Conservation (phyloP, 2,113 vertebrate species). For the Thunnus maccoyii region DNA sequence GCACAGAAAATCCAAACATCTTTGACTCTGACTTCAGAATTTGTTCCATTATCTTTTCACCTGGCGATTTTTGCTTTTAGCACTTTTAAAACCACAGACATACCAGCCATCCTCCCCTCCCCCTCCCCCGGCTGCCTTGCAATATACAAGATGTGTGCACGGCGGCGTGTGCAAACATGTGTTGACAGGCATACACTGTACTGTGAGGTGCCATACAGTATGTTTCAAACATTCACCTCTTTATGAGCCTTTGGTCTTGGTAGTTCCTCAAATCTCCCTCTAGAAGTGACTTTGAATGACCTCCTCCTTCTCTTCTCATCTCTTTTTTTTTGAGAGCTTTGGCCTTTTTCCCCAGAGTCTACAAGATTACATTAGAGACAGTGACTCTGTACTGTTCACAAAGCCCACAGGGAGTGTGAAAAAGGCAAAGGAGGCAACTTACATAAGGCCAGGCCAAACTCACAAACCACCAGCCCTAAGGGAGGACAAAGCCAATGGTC, state of each 20-base stretch:
- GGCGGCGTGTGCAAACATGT: conserved; percentile 31
- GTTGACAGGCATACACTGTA: conserved; percentile 38
- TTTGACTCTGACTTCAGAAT: conserved; percentile 41
- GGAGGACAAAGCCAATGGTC: conserved; percentile 45
- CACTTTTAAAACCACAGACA: conserved; percentile 50
- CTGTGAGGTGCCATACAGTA: conserved; percentile 12
- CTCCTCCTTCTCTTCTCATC: conserved; percentile 18
- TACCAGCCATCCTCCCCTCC: background rate
- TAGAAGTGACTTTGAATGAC: conserved; percentile 64
- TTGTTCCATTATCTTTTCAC: conserved; percentile 38
- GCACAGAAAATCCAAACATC: conserved; percentile 44
- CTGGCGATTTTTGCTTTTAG: conserved; percentile 63
- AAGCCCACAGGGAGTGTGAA: conserved; percentile 65
- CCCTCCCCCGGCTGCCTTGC: background rate
- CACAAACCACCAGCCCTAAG: conserved; percentile 39
- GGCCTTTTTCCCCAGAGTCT: conserved; percentile 42
- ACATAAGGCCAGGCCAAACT: conserved; percentile 45
- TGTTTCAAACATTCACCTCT: conserved; percentile 33
- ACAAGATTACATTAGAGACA: conserved; percentile 67
- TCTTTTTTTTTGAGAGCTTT: conserved; percentile 26
- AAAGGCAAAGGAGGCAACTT: conserved; percentile 61
- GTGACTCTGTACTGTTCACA: conserved; percentile 48
- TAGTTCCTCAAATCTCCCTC: conserved; percentile 21
- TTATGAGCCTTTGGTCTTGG: conserved; percentile 26
- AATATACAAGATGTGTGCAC: conserved; percentile 18